Evolutionary conservation across 1,140 invertebrate species (phyloP), one percentile per base, ranked within the genome.

Genomic region (Drosophila pseudoananassae): DNA sequence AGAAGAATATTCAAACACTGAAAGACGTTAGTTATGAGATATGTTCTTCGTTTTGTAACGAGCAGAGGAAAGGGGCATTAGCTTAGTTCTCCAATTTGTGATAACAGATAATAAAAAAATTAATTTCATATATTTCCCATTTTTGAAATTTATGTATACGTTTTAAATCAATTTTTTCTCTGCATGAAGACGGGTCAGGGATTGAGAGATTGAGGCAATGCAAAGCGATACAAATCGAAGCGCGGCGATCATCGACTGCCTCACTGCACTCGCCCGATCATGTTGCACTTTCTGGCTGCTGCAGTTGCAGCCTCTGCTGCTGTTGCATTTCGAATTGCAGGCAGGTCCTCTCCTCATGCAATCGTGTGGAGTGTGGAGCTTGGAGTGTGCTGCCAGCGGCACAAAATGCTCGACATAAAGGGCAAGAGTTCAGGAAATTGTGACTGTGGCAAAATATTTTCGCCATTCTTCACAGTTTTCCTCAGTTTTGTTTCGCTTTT

Each of bases 401-500:
- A 78, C 51, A 76, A 87, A 76, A 78, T 79, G 84, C 83, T 65
- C 83, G 76, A 88, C 83, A 88, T 88, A 88, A 88, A 88, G 84
- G 83, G 83, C 83, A 88, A 88, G 78, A 88, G 83, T 89, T 88
- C 83, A 88, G 66, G 60, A 60, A 88, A 87, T 83, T 88, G 83
- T 79, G 83, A 83, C 83, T 88, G 77, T 78, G 82, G 73, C 74
- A 78, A 78, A 81, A 74, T 63, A 76, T 63, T 84, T 65, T 78
- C 56, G 64, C 52, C 60, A 61, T 76, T 60, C 55, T 47, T 61
- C 72, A 53, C 61, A 55, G 33, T 54, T 56, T 75, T 65, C 29
- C 45, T 46, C 17, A 38, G 25, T 45, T 40, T 36, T 20, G 15
- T 4, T 43, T 63, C 31, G 51, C 54, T 53, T 68, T 72, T 64